Conservation (phyloP, 1,140 invertebrate genomes). For the Melanaphis sacchari region DNA sequence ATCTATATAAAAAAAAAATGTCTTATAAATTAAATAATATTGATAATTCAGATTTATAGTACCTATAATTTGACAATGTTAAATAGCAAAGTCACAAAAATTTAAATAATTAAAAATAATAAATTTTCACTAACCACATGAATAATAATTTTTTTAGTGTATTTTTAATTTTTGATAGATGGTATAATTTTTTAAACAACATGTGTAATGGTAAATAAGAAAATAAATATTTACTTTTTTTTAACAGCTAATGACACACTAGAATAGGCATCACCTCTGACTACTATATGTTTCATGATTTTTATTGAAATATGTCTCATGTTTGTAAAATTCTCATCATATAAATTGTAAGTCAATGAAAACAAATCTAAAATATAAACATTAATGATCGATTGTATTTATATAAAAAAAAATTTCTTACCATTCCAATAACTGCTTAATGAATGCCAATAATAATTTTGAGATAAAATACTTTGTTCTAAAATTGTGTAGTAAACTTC, state of each 20-base stretch:
- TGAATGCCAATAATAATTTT: constrained; percentile 52
- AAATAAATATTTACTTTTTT: constrained; percentile 51
- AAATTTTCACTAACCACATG: neutral
- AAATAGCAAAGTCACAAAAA: too few species aligned
- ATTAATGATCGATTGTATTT: constrained; percentile 10
- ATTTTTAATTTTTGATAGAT: neutral
- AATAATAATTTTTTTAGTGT: neutral
- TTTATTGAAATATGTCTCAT: constrained; percentile 47
- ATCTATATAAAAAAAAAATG: neutral
- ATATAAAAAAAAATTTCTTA: constrained; percentile 30
- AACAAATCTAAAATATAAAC: constrained; percentile 57
- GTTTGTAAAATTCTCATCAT: constrained; percentile 16
- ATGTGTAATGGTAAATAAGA: neutral
- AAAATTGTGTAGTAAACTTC: constrained; percentile 57
- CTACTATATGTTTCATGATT: constrained; percentile 52
- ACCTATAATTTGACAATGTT: too few species aligned
- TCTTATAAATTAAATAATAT: neutral
- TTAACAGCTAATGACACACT: constrained; percentile 45
- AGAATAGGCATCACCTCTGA: constrained; percentile 56
- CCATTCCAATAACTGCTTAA: constrained; percentile 57
- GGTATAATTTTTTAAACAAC: neutral
- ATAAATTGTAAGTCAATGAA: constrained; percentile 37
- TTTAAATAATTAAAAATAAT: too few species aligned
- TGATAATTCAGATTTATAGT: too few species aligned
- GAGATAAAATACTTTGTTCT: constrained; percentile 52